These are phyloP conservation scores for Stercorarius parasiticus DNA, from an alignment of 2,113 vertebrate species.

Conservation along the genomic window DNA sequence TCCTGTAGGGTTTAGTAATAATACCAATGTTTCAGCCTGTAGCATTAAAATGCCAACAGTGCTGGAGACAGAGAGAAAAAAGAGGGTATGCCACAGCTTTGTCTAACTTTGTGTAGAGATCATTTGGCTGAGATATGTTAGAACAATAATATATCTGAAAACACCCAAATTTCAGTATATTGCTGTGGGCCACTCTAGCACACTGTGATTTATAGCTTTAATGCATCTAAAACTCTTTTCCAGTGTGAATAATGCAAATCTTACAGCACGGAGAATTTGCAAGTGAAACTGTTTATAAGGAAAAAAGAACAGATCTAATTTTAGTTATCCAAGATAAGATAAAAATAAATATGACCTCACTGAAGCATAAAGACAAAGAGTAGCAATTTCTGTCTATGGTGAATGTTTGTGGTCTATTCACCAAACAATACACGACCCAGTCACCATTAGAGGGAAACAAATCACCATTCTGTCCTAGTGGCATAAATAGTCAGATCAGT, in stretches of 20 bases:
- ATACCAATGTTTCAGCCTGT: not conserved
- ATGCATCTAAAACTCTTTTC: not conserved
- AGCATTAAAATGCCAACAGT: not conserved
- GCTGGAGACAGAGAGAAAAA: not conserved
- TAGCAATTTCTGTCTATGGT: not conserved
- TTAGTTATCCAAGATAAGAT: not conserved
- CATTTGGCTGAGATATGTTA: not conserved
- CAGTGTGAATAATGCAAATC: not conserved
- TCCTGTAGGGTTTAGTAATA: not conserved
- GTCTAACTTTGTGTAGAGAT: not conserved
- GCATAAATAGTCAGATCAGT: not conserved
- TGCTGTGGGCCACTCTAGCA: not conserved
- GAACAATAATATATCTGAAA: not conserved
- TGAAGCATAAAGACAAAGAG: not conserved
- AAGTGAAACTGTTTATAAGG: not conserved
- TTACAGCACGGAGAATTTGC: not conserved
- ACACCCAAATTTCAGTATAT: not conserved
- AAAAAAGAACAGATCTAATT: not conserved
- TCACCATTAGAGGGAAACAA: not conserved
- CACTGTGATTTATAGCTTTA: not conserved
- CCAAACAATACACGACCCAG: not conserved
- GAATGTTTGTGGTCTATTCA: not conserved
- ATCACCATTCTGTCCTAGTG: not conserved
- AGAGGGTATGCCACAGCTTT: not conserved
- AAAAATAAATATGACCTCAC: not conserved